Base-by-base conservation (phyloP, 37 sponge, comb jelly and placozoan species). In the Cladorhizidae sp. region DNA sequence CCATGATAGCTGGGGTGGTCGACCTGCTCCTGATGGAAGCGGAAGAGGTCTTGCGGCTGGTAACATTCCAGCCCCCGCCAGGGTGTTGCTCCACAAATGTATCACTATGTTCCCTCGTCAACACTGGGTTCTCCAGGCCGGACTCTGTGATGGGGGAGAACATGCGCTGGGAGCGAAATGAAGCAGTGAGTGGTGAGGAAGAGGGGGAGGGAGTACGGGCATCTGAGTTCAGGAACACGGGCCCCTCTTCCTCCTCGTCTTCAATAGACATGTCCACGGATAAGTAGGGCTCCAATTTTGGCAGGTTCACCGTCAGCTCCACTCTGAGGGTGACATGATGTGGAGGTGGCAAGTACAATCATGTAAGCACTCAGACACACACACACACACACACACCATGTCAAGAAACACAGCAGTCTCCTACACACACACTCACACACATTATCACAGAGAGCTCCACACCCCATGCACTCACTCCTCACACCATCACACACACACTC, bases 251-350 rank as follows among this genome's bases (percentile, higher is more conserved):
- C 6, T 76, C 77, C 32, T 25, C 64, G 11, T 73, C 80, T 0
- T 79, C 80, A n/a, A n/a, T n/a, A n/a, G n/a, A n/a, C n/a, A n/a
- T n/a, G 7, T 26, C 67, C 21, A 61, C 26, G 3, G 45, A 17
- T 38, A 58, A 54, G 67, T 75, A 87, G 0, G 84, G 92, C 56
- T 92, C 84, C 26, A 92, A 72, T 41, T 74, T 92, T 20, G 92
- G 92, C 3, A 92, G 80, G n/a, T 80, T 80, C 37, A 84, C 85
- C 6, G 88, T 79, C 72, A 87, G 59, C 45, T 86, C 81, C 70
- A 84, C 85, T 57, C 92, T 92, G 69, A 18, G 61, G 9, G 42
- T 3, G 28, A 28, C 12, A 40, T 43, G 7, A 72, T 21, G 7
- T 45, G 23, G 23, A 18, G 29, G 3, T 42, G 6, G 72, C n/a